A percentile compares a stretch with the other conserved stretches of the same genome.
These are phyloP conservation scores for Eristalis tenax DNA, from an alignment of 2,888 invertebrate genomes.

Conservation along the genomic window DNA sequence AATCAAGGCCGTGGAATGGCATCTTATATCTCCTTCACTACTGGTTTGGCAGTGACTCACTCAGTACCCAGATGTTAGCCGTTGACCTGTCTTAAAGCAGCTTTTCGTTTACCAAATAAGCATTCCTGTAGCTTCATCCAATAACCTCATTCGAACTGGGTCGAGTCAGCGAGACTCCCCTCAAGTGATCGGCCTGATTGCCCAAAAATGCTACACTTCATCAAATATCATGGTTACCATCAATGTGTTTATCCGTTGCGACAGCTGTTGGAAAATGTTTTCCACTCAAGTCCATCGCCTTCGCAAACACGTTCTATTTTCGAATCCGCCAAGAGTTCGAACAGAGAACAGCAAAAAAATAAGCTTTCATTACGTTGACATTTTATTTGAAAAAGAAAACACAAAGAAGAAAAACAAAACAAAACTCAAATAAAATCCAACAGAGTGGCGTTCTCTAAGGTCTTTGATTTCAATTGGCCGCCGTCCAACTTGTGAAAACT, in stretches of 20 bases:
- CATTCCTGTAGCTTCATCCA: not conserved
- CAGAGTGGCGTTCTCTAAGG: constrained; percentile 30
- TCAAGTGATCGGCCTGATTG: not conserved
- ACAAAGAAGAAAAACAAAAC: not conserved
- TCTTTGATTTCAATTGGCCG: constrained; percentile 49
- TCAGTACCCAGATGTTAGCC: too few species aligned
- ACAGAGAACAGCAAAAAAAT: not conserved
- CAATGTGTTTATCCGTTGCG: not conserved
- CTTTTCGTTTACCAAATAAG: too few species aligned
- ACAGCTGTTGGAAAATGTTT: not conserved
- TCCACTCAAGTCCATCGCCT: not conserved
- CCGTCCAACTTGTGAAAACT: constrained; percentile 22
- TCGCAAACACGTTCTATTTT: not conserved
- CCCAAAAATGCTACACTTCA: not conserved
- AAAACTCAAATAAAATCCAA: not conserved
- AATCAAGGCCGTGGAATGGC: too few species aligned
- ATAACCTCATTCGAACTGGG: not conserved
- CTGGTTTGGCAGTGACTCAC: too few species aligned
- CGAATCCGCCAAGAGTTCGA: not conserved
- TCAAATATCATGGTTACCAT: not conserved
- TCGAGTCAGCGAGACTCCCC: not conserved
- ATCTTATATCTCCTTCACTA: too few species aligned
- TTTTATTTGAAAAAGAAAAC: not conserved
- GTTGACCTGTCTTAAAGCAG: too few species aligned
- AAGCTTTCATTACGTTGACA: not conserved